Percentiles rank a stretch among this genome's conserved stretches.
phyloP scores from a whole-genome alignment of 2,113 vertebrate species.

The Thinocorus orbignyianus region DNA sequence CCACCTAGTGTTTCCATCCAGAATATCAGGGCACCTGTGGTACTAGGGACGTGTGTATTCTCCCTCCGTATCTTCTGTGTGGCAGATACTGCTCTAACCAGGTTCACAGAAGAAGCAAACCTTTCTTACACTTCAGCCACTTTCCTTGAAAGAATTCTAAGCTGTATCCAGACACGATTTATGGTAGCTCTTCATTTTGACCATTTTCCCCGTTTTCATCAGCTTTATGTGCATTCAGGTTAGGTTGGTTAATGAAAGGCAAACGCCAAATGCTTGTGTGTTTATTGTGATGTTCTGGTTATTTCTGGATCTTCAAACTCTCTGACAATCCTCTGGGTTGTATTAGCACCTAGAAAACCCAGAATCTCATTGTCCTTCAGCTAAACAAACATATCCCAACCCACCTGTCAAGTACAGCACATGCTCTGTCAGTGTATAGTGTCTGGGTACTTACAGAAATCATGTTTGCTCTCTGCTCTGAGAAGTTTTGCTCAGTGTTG shows the following conservation, averaged over 20 bases:
- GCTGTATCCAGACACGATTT: not conserved
- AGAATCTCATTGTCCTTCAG: not conserved
- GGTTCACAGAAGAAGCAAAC: not conserved
- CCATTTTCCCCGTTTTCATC: not conserved
- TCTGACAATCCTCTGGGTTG: not conserved
- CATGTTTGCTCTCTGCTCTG: not conserved
- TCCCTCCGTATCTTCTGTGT: not conserved
- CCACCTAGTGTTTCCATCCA: not conserved
- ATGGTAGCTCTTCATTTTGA: not conserved
- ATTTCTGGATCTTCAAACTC: not conserved
- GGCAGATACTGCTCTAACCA: not conserved
- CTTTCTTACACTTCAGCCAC: not conserved
- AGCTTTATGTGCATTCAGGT: not conserved
- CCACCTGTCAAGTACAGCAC: not conserved
- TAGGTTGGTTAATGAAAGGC: not conserved
- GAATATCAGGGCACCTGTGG: not conserved
- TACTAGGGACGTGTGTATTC: not conserved
- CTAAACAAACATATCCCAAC: not conserved
- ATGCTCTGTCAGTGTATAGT: not conserved
- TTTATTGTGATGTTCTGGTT: not conserved
- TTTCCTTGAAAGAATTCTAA: not conserved
- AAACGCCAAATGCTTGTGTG: not conserved
- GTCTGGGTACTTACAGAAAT: not conserved
- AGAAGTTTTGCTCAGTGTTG: not conserved
- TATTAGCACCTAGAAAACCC: not conserved